Base-by-base conservation (phyloP, 2,888 invertebrate genomes). In the Stenodema calcarata region DNA sequence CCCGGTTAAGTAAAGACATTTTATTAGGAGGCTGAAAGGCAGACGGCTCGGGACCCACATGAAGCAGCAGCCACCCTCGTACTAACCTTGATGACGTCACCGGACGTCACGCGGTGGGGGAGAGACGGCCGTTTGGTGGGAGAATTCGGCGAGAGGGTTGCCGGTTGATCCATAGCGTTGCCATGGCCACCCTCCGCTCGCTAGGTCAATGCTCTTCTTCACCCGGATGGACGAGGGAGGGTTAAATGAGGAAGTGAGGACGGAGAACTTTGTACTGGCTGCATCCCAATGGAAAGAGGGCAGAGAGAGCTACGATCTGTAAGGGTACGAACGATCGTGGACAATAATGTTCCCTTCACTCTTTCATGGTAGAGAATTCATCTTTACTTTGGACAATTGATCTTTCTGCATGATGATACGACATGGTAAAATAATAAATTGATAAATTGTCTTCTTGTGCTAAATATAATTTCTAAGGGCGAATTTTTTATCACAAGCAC, bases 161-260 rank as follows among this genome's bases (percentile, higher is more conserved):
- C 16, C 73, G 41, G 73, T 73, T 73, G 73, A 73, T 73, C 73
- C 73, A 73, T 73, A 73, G 73, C 73, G 73, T 73, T 73, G 41
- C 73, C 73, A 73, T 73, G 73, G 18, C 69, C 35, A 35, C 73
- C 73, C 73, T 18, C 18, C 73, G 41, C 73, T 73, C 73, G 35
- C 35, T 73, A 73, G 73, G 73, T 73, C 73, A 73, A 73, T 73
- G 73, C 30, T 35, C 73, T 18, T 73, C 73, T 62, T 62, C 62
- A 23, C 35, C 35, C 9, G 73, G 14, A 18, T 30, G 27, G 35
- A 41, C 62, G 41, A 41, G 41, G 73, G 35, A 9, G 16, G 4
- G 35, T 7, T 18, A 35, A 9, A 30, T 16, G 18, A 73, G 73
- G 16, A 16, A 28, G 11, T 9, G 73, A 73, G 18, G 18, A 41